Conservation (phyloP, 2,113 vertebrate genomes). For the Sialia sialis region DNA sequence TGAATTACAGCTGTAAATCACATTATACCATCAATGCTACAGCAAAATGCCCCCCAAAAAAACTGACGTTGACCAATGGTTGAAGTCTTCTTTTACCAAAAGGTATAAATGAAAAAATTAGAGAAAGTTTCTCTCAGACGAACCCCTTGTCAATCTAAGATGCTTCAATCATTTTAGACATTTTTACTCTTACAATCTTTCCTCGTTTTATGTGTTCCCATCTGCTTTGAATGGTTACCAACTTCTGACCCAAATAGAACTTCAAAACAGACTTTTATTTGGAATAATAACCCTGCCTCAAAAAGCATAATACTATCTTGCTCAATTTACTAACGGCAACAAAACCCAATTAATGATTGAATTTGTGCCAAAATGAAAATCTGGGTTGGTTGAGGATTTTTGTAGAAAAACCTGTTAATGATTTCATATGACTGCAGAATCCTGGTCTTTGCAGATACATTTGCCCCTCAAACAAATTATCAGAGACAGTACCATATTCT, state of each 20-base stretch:
- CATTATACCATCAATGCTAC: not conserved
- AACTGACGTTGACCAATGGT: rapidly evolving
- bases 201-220: not conserved
- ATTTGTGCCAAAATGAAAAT: conserved; percentile 16
- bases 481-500: not conserved
- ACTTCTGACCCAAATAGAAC: conserved; percentile 1
- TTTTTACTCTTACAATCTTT: not conserved
- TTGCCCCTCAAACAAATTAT: not conserved
- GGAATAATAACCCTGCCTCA: conserved; percentile 15
- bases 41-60: not conserved
- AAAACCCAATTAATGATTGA: conserved; percentile 35
- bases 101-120: not conserved
- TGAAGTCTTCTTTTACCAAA: not conserved
- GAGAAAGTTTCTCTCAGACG: not conserved
- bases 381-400: not conserved
- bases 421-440: not conserved
- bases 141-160: not conserved
- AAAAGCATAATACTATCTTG: conserved; percentile 12
- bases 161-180: not conserved
- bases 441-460: not conserved
- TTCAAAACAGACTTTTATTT: conserved; percentile 25
- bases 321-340: conserved; percentile 41
- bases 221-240: not conserved
- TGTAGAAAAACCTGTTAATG: not conserved
- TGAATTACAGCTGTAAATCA: not conserved